Conservation (phyloP, 2,797 vertebrate species). For the Margarornis squamiger region DNA sequence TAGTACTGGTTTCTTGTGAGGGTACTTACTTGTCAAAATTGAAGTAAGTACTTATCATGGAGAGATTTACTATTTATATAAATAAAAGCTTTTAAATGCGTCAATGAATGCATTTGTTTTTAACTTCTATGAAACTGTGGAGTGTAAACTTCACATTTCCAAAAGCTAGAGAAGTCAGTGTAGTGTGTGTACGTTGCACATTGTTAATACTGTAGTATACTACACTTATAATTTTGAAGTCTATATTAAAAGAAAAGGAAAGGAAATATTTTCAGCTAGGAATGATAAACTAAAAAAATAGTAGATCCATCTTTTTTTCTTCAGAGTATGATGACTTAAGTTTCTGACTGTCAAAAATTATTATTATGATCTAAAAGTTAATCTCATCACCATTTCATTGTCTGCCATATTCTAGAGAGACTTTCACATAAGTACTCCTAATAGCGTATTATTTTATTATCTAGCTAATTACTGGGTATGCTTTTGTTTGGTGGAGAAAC, state of each 20-base stretch:
- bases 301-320: neutral
- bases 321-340: neutral
- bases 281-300: neutral
- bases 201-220: neutral
- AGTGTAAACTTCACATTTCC: neutral
- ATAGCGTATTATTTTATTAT: neutral
- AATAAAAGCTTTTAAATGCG: neutral
- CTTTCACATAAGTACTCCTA: neutral
- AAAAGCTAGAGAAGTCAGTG: neutral
- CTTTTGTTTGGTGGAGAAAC: neutral
- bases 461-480: neutral
- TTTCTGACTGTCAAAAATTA: neutral
- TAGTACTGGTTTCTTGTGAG: neutral
- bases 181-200: accelerated
- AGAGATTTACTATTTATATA: neutral
- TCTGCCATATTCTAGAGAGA: neutral
- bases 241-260: neutral
- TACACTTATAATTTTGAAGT: neutral
- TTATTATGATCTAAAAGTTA: neutral
- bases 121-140: neutral
- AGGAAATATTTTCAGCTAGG: neutral
- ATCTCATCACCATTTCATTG: neutral
- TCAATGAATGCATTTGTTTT: neutral
- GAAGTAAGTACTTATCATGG: neutral
- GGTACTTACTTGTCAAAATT: neutral